A percentile compares a stretch with the other conserved stretches of the same genome.
Conservation (phyloP, 1,140 invertebrate species). For the Leptopilina clavipes region DNA sequence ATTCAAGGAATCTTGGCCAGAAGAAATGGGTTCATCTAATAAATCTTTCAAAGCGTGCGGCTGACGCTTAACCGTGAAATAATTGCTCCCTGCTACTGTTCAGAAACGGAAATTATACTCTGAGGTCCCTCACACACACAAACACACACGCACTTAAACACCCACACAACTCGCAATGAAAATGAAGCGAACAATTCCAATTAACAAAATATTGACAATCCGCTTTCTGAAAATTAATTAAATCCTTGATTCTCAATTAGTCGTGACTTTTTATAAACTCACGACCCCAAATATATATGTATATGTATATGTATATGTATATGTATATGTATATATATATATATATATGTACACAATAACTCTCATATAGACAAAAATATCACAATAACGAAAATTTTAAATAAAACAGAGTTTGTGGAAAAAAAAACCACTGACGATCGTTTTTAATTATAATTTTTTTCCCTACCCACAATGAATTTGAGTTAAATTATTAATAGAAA, state of each 20-base stretch:
- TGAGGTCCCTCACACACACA: not conserved
- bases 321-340: no score
- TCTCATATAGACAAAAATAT: no score
- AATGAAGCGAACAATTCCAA: constrained; percentile 1
- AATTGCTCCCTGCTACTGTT: not conserved
- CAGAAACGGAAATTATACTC: constrained; percentile 12
- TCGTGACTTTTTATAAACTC: not conserved
- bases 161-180: not conserved
- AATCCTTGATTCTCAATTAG: not conserved
- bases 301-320: no score
- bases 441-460: no score
- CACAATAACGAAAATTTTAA: no score
- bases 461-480: no score
- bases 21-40: constrained; percentile 28
- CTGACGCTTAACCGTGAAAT: constrained; percentile 27
- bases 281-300: no score
- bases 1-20: constrained; percentile 19
- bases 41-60: constrained; percentile 24
- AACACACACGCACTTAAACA: no score
- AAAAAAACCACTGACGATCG: no score
- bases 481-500: no score
- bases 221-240: not conserved
- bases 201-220: constrained; percentile 10
- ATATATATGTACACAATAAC: no score
- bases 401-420: no score